Evolutionary conservation across 2,888 invertebrate genomes (phyloP).

Genomic region (Yponomeuta cagnagella): DNA sequence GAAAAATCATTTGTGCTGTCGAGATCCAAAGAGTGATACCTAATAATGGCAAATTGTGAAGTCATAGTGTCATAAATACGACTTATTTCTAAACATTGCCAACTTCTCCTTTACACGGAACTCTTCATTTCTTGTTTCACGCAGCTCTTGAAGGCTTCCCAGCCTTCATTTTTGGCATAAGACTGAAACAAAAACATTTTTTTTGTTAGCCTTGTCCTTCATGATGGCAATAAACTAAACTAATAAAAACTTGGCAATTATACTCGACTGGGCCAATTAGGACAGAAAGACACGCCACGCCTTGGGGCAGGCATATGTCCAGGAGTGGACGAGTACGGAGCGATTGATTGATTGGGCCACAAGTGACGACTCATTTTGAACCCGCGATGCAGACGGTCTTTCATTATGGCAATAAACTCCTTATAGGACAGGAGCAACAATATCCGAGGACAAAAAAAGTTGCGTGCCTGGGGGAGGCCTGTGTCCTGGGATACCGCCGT

Average conservation of each 20-base stretch:
- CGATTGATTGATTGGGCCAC: too few relatives aligned
- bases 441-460: too few relatives aligned
- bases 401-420: slow-evolving; percentile 99
- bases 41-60: too few relatives aligned
- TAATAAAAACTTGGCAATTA: slow-evolving; percentile 74
- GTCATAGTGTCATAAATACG: neutral
- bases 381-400: slow-evolving; percentile 95
- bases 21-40: too few relatives aligned
- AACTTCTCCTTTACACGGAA: slow-evolving; percentile 53
- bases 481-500: too few relatives aligned
- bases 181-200: slow-evolving; percentile 84
- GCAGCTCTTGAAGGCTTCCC: slow-evolving; percentile 94
- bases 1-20: too few relatives aligned
- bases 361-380: slow-evolving; percentile 76
- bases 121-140: slow-evolving; percentile 94
- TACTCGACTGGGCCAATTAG: too few relatives aligned
- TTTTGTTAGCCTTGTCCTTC: slow-evolving; percentile 83
- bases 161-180: slow-evolving; percentile 90
- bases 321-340: too few relatives aligned
- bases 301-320: neutral
- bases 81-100: neutral
- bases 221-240: slow-evolving; percentile 95
- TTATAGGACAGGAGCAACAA: slow-evolving; percentile 83
- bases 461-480: too few relatives aligned
- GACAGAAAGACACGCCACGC: too few relatives aligned